phyloP scores from a whole-genome alignment of 2,888 invertebrate species.

The Palloptera scutellata region DNA sequence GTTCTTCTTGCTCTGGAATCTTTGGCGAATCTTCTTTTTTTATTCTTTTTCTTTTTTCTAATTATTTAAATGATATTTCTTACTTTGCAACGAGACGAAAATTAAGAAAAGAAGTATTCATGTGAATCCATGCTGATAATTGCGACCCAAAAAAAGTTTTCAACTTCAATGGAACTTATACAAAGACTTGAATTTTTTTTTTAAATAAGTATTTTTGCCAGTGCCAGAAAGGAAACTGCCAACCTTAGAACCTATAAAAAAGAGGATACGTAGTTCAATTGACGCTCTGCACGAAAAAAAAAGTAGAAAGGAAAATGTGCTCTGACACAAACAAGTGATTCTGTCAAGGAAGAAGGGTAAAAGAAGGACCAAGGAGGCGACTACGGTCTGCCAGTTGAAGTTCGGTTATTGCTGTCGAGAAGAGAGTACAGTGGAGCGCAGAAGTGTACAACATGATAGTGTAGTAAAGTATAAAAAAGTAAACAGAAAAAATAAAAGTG shows the following conservation, averaged over 20 bases:
- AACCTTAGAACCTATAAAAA: neutral
- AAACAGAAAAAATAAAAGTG: too few species aligned
- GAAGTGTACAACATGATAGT: too few species aligned
- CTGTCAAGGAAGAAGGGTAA: too few species aligned
- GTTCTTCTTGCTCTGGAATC: slow-evolving; percentile 6
- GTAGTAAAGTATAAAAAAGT: too few species aligned
- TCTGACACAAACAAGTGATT: too few species aligned
- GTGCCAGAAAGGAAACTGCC: too few species aligned
- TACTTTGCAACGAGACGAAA: slow-evolving; percentile 28
- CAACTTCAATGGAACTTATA: slow-evolving; percentile 8
- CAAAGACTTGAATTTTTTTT: too few species aligned
- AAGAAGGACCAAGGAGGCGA: too few species aligned
- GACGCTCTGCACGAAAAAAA: neutral
- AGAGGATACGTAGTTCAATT: neutral
- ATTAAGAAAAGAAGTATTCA: slow-evolving; percentile 42
- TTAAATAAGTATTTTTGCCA: too few species aligned
- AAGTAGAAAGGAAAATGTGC: neutral
- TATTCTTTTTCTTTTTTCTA: slow-evolving; percentile 43
- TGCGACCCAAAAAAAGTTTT: slow-evolving; percentile 45
- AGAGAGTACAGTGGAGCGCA: too few species aligned
- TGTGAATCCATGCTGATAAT: slow-evolving; percentile 54
- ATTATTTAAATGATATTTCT: slow-evolving; percentile 50
- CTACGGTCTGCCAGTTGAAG: too few species aligned
- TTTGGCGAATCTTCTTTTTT: slow-evolving; percentile 19
- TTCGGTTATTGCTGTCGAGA: too few species aligned